Base-by-base conservation (phyloP, 2,113 vertebrate species). In the Callipepla californica region DNA sequence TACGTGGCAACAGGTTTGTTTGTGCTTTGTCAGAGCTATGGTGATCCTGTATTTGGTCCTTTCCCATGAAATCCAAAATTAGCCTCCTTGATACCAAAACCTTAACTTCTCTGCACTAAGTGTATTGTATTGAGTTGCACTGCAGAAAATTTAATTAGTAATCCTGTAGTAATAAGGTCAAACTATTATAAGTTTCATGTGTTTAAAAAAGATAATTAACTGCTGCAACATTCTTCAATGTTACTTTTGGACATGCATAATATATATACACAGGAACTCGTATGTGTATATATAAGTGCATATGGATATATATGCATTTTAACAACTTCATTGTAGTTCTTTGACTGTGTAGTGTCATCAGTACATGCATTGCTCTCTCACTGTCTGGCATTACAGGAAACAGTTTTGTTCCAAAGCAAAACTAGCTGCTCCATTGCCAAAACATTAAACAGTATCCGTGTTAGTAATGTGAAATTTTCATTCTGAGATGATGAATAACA, bases 351-450 rank as follows among this genome's bases (percentile, higher is more conserved):
- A 96, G 97, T 93, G 86, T 97, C 98, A 98, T 91, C 92, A 95
- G 95, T 96, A 97, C 96, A 92, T 82, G 95, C 97, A 96, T 98
- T 96, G 97, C 97, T 98, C 95, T 98, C 93, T 92, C 95, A 96
- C 93, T 94, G 90, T 98, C 97, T 97, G 97, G 97, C 97, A 97
- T 97, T 95, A 93, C 95, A 96, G 87, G 96, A 95, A 95, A 97
- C 15, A 45, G 97, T 96, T 97, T 97, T 96, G 94, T 95, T 97
- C 86, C 83, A 22, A 70, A 89, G 96, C 80, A 97, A 97, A 97
- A 98, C 93, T 96, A 96, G 94, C 94, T 97, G 97, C 97, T 97
- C 96, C 97, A 96, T 98, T 98, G 98, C 97, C 98, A 98, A 98
- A 99, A 97, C 77, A 89, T 95, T 94, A 47, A 75, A 87, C 93